Evolutionary conservation across 2,888 invertebrate species (phyloP), one percentile per base, ranked within the genome.

Genomic region (Nesidiocoris tenuis): DNA sequence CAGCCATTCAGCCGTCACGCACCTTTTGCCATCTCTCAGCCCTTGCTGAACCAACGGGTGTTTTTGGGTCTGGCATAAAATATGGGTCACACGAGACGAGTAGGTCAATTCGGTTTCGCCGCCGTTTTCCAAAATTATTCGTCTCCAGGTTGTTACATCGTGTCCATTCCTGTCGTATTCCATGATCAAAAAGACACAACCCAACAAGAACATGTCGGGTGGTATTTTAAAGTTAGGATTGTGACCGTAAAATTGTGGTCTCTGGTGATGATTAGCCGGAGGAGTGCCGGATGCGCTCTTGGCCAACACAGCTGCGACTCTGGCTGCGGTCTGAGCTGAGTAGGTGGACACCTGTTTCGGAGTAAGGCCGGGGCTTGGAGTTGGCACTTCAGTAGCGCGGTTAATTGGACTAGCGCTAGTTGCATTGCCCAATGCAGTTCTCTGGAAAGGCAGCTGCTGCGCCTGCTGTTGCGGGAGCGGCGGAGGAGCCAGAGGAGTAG

Each of bases 181-280:
- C 79, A 91, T 90, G 79, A 95, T 91, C 78, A 91, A 92, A 83
- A 98, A 98, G 54, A 96, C 92, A 83, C 97, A 98, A 5, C 97
- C 98, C 39, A 96, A 86, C 63, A 98, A 85, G 84, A 95, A 97
- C 74, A 95, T 86, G 81, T 96, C 95, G 0, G 92, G 89, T 9
- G 97, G 96, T 79, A 94, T 86, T 84, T 94, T 95, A 64, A 95
- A 86, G 83, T 93, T 93, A 12, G 95, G 95, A 85, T 96, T 96
- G 85, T 97, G 96, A 0, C 96, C 95, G 84, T 93, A 95, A 84
- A 94, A 95, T 81, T 94, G 93, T 16, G 91, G 89, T 16, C 90
- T 87, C 80, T 84, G 83, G 19, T 80, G 80, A 64, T 89, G 86
- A 81, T 88, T 83, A 76, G 89, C 85, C 79, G 86, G 81, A 25